Percentiles rank a stretch among this genome's conserved stretches.
Evolutionary conservation across 1,140 invertebrate species (phyloP).

Genomic region (Drosophila pandora): DNA sequence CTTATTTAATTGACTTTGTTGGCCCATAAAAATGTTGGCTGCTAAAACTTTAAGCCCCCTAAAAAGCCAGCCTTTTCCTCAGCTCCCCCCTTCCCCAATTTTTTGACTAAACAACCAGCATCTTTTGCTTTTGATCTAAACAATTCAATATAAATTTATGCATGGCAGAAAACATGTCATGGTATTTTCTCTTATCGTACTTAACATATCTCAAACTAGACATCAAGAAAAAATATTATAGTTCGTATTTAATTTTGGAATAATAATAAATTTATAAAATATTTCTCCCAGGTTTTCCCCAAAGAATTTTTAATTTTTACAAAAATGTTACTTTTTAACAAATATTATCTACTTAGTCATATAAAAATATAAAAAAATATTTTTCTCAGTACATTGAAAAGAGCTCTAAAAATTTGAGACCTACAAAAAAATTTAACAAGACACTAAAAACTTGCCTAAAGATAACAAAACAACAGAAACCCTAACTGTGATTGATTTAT

Average conservation of each 20-base stretch:
- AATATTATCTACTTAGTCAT: background rate
- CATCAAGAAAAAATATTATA: conserved; percentile 18
- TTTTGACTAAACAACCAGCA: conserved; percentile 42
- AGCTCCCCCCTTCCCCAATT: background rate
- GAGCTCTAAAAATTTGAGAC: conserved; percentile 14
- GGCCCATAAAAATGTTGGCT: conserved; percentile 30
- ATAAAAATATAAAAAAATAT: background rate
- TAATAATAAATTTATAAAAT: conserved; percentile 9
- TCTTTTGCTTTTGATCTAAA: conserved; percentile 55
- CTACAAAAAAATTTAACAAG: conserved; percentile 59
- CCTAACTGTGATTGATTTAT: conserved; percentile 75
- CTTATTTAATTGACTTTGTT: conserved; percentile 49
- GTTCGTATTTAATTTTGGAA: background rate
- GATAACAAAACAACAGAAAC: conserved; percentile 61
- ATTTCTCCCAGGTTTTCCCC: too few species aligned
- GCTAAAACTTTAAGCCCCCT: conserved; percentile 26
- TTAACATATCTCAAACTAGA: conserved; percentile 64
- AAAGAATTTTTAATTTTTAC: conserved; percentile 6
- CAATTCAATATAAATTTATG: conserved; percentile 63
- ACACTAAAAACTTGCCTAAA: conserved; percentile 71
- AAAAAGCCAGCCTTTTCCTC: conserved; percentile 3
- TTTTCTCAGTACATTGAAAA: conserved; percentile 24
- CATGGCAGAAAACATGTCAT: conserved; percentile 51
- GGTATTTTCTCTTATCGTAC: conserved; percentile 48
- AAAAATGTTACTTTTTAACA: background rate